phyloP scores from a whole-genome alignment of 2,797 vertebrate species.

The Myotis daubentonii region DNA sequence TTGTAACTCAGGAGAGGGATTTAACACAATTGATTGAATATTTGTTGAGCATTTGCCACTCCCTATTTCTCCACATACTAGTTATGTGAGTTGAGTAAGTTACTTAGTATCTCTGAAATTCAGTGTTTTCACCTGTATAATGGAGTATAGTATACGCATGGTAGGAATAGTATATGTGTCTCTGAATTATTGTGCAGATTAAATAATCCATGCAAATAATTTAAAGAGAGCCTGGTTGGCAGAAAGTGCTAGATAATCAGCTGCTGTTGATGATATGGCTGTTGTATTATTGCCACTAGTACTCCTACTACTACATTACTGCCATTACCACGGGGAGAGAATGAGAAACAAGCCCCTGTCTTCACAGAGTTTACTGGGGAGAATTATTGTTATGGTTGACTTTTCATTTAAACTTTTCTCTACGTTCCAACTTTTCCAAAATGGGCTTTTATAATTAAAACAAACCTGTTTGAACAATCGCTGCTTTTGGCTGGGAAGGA shows the following conservation, averaged over 20 bases:
- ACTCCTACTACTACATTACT: too few relatives aligned
- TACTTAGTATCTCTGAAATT: not conserved
- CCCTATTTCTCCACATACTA: not conserved
- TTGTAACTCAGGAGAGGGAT: not conserved
- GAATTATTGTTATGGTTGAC: not conserved
- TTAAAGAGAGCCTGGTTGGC: not conserved
- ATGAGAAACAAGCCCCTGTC: not conserved
- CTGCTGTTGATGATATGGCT: not conserved
- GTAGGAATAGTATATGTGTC: not conserved
- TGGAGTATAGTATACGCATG: rapidly evolving
- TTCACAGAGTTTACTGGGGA: not conserved
- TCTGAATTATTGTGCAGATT: not conserved
- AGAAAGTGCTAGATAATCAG: not conserved
- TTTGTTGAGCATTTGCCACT: not conserved
- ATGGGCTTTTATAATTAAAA: not conserved
- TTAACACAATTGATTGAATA: too few relatives aligned
- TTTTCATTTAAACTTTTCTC: not conserved
- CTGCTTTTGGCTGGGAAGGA: not conserved
- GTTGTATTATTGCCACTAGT: not conserved
- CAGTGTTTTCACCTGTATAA: not conserved
- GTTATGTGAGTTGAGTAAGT: not conserved
- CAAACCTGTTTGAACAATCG: not conserved
- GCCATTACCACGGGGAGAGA: not conserved
- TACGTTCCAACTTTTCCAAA: not conserved
- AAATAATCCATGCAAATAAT: not conserved